Evolutionary conservation across 2,888 invertebrate species (phyloP).

Genomic region (Tuta absoluta): DNA sequence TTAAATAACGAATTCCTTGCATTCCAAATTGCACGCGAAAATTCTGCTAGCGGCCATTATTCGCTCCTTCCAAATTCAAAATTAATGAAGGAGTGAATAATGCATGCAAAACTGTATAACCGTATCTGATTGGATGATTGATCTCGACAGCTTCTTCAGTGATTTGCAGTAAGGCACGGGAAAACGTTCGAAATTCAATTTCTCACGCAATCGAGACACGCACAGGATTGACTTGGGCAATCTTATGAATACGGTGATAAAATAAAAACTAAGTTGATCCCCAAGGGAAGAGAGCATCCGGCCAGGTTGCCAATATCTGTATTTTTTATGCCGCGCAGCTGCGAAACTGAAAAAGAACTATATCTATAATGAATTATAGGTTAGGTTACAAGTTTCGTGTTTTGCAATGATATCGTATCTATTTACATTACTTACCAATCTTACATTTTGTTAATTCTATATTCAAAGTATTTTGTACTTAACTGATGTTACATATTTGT

Average conservation of each 20-base stretch:
- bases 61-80: not conserved
- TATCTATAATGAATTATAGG: too few relatives aligned
- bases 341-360: not conserved
- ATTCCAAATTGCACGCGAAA: constrained; percentile 14
- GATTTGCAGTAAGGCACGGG: constrained; percentile 12
- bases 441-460: too few relatives aligned
- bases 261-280: constrained; percentile 2
- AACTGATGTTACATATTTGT: too few relatives aligned
- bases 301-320: constrained; percentile 15
- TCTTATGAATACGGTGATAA: not conserved
- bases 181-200: not conserved
- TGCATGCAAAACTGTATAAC: constrained; percentile 14
- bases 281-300: constrained; percentile 20
- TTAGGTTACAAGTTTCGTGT: too few relatives aligned
- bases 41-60: constrained; percentile 16
- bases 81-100: not conserved
- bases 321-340: not conserved
- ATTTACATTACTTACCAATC: too few relatives aligned
- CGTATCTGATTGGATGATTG: constrained; percentile 19
- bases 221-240: not conserved
- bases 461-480: too few relatives aligned
- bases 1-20: constrained; percentile 8
- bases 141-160: constrained; percentile 17
- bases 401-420: too few relatives aligned
- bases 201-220: constrained; percentile 22